Evolutionary conservation across 2,113 vertebrate species (phyloP), one percentile per base, ranked within the genome.

Genomic region (Turnix velox): DNA sequence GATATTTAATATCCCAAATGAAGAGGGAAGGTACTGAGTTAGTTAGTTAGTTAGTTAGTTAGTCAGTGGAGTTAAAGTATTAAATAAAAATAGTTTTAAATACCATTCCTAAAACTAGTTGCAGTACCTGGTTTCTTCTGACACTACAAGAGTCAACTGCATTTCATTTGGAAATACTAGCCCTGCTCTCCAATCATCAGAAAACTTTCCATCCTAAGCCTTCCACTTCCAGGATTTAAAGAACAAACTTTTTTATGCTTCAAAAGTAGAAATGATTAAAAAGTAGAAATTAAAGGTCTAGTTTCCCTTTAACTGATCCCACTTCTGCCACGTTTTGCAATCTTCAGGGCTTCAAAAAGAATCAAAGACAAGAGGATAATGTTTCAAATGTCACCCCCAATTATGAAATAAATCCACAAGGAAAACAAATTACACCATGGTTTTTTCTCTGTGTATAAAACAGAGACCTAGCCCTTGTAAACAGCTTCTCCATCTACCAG

Each of bases 381-480:
- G 52, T 93, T 93, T 81, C 68, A 63, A 66, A 67, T 59, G 43
- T 78, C 76, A 90, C n/a, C 33, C 20, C 31, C 40, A 88, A 90
- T 93, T 81, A 92, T 84, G 65, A 95, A 93, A 81, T 84, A 93
- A 94, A 91, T 54, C 85, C 72, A 58, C 39, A 84, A 25, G 40
- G 40, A 84, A 96, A 95, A 95, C 65, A 93, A 86, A 72, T 85
- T 9, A 81, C 84, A 86, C 78, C 65, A 94, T 84, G 76, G 59
- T 85, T 91, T 74, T 83, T 66, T 63, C 85, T 81, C 68, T 39
- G 28, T n/a, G 18, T 43, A 39, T 55, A 20, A 33, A 90, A 86
- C 16, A 54, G 63, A 65, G 24, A 62, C 23, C 37, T 57, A 65
- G 31, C 42, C 86, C 57, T 48, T 45, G 54, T 63, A 71, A 92